Evolutionary conservation across 2,888 invertebrate genomes (phyloP).

Genomic region (Phlogophora meticulosa): DNA sequence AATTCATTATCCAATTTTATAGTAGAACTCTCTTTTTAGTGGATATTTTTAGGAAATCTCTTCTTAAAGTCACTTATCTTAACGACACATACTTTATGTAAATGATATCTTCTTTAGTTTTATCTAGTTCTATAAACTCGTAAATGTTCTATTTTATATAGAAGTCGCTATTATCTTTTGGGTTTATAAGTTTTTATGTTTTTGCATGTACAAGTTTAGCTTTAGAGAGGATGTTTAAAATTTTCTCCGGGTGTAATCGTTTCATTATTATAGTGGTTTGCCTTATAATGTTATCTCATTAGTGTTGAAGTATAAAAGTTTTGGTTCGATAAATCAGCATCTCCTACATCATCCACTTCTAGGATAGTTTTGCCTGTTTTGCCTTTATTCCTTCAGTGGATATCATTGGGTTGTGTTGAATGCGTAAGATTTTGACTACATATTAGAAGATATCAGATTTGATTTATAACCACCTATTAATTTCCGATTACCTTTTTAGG

Average conservation of each 20-base stretch:
- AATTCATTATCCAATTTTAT: slow-evolving; percentile 1
- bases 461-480: too few relatives aligned
- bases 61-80: slow-evolving; percentile 36
- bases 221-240: not conserved
- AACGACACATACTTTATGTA: slow-evolving; percentile 51
- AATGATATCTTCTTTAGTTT: slow-evolving; percentile 48
- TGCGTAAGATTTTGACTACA: too few relatives aligned
- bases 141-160: slow-evolving; percentile 40
- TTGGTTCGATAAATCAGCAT: too few relatives aligned
- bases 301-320: not conserved
- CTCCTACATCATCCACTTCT: too few relatives aligned
- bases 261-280: not conserved
- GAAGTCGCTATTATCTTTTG: slow-evolving; percentile 38
- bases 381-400: too few relatives aligned
- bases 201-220: not conserved
- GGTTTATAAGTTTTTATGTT: slow-evolving; percentile 39
- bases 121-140: slow-evolving; percentile 43
- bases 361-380: too few relatives aligned
- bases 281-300: not conserved
- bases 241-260: too few relatives aligned
- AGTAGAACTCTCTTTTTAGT: slow-evolving; percentile 13
- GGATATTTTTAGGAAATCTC: slow-evolving; percentile 27
- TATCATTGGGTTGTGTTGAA: too few relatives aligned
- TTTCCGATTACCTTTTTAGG: too few relatives aligned
- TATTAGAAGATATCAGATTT: too few relatives aligned